These are phyloP conservation scores for Cottoperca gobio DNA, from an alignment of 2,797 vertebrate species.

Conservation along the genomic window DNA sequence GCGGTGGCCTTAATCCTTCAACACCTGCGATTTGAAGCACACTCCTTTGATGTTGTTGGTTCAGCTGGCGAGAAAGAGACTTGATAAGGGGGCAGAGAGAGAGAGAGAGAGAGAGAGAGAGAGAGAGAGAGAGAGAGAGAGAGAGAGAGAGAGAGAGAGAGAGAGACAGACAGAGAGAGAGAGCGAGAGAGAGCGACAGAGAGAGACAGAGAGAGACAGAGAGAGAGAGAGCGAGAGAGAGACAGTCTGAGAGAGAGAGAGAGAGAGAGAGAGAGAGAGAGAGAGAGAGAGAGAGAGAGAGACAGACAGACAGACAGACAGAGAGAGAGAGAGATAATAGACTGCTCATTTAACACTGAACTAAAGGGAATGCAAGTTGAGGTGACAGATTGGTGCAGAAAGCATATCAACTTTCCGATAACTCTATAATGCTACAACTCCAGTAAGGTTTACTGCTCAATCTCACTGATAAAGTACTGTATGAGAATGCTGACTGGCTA, in stretches of 20 bases:
- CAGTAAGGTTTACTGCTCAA: conserved; percentile 45
- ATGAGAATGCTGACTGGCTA: conserved; percentile 48
- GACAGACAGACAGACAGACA: conserved; percentile 14
- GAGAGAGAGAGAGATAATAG: too few species aligned
- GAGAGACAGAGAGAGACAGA: conserved; percentile 5
- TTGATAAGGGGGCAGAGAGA: conserved; percentile 46
- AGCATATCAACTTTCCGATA: conserved; percentile 27
- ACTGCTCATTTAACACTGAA: conserved; percentile 51
- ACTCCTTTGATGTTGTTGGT: conserved; percentile 80
- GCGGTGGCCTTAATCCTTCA: conserved; percentile 85
- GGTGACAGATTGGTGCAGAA: conserved; percentile 26
- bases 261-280: conserved; percentile 32
- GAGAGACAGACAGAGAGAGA: conserved; percentile 53
- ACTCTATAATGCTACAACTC: conserved; percentile 25
- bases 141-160: conserved; percentile 27
- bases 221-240: conserved; percentile 51
- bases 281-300: not conserved
- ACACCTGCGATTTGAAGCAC: conserved; percentile 84
- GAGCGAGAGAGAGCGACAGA: conserved; percentile 31
- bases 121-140: conserved; percentile 2
- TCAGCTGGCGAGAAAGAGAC: conserved; percentile 67
- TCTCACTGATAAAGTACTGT: conserved; percentile 43
- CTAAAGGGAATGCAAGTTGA: conserved; percentile 53
- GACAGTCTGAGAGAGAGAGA: conserved; percentile 53
- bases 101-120: conserved; percentile 33